Percentiles rank a stretch among this genome's conserved stretches.
Evolutionary conservation across 2,888 invertebrate genomes (phyloP).

Genomic region (Polydrusus tereticollis): DNA sequence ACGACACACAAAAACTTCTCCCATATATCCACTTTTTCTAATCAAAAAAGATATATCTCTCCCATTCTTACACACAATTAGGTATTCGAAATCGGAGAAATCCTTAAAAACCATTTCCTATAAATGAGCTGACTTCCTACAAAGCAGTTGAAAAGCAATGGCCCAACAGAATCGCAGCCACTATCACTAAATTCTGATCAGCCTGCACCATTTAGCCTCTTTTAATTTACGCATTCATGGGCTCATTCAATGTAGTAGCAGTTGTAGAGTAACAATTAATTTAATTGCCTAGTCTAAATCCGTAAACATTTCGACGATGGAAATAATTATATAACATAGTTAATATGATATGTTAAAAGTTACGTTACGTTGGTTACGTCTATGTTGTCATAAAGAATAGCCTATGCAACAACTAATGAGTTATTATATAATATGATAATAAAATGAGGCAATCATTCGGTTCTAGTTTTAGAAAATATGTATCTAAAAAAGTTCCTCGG

Average conservation of each 20-base stretch:
- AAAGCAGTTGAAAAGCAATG: slow-evolving; percentile 29
- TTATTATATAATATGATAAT: too few species aligned
- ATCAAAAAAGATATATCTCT: slow-evolving; percentile 31
- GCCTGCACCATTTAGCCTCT: slow-evolving; percentile 22
- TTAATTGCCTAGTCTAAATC: too few species aligned
- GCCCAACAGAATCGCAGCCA: slow-evolving; percentile 19
- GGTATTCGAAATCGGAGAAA: slow-evolving; percentile 38
- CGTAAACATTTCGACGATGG: too few species aligned
- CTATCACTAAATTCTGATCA: slow-evolving; percentile 32
- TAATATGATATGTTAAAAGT: too few species aligned
- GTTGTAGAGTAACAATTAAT: not conserved
- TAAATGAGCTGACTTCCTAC: slow-evolving; percentile 35
- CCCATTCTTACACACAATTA: slow-evolving; percentile 42
- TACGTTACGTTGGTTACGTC: too few species aligned
- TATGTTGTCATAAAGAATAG: too few species aligned
- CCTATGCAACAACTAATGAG: too few species aligned
- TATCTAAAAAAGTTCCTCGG: too few species aligned
- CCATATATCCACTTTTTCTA: slow-evolving; percentile 18
- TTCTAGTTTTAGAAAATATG: too few species aligned
- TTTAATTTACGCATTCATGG: slow-evolving; percentile 13
- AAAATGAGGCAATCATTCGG: too few species aligned
- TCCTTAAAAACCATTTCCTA: slow-evolving; percentile 41
- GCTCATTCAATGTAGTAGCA: too few species aligned
- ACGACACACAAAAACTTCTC: slow-evolving; percentile 1
- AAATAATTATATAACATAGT: too few species aligned